Base-by-base conservation (phyloP, 1,140 invertebrate species). In the Euura lappo region DNA sequence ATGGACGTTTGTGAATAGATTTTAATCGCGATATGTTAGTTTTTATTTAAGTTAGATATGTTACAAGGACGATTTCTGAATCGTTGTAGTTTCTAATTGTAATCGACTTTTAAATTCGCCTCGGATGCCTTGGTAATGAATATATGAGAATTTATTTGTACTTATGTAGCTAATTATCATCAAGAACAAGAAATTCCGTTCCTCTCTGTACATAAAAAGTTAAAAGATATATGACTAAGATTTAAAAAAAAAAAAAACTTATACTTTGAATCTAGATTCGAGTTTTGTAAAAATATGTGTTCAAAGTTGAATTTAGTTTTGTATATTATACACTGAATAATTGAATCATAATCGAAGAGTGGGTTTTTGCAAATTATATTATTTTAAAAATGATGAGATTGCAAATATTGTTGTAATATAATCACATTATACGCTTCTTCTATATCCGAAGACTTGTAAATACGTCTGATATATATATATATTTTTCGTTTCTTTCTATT, bases 381-480 rank as follows among this genome's bases (percentile, higher is more conserved):
- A 4, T 68, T 68, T 68, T 44, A 1, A 64, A 6, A 68, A 68
- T 11, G 3, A 42, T 68, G 66, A 68, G 66, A 68, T 68, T 8
- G 66, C 66, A 28, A 68, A n/a, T 42, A 13, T 68, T 6, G 1
- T 68, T 68, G 66, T 28, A 68, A 68, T 68, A 68, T 68, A 28
- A 10, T 11, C 13, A 60, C 13, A 11, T 11, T 68, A 68, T 44
- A 68, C 66, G 66, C 66, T 68, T 68, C 66, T 68, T 68, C 66
- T 28, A 4, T 68, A 4, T 13, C 44, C 10, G 66, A 68, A 68
- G 66, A 68, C 44, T 28, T 45, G 13, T 74, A 28, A 28, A 28
- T 28, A 28, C 28, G 28, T n/a, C n/a, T n/a, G n/a, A n/a, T 73
- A 67, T 76, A 75, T 82, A 79, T 78, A 79, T 80, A 80, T 72